Percentiles rank a stretch among this genome's conserved stretches.
phyloP scores from a whole-genome alignment of 1,140 invertebrate species.

The Hylyphantes graminicola region DNA sequence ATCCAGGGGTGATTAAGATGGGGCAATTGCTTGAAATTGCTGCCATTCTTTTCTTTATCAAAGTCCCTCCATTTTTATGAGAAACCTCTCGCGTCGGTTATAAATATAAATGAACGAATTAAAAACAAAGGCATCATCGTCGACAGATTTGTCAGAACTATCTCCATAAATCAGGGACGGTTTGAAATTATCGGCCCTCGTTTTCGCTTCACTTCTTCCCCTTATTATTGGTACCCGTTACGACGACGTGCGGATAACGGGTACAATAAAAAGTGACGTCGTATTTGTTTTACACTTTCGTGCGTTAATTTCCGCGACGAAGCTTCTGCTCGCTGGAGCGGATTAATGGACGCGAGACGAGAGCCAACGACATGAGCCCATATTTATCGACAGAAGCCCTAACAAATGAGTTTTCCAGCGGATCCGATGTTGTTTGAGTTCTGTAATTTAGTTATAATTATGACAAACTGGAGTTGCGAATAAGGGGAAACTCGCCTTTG shows the following conservation, averaged over 20 bases:
- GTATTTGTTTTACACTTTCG: conserved; percentile 32
- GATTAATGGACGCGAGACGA: conserved; percentile 14
- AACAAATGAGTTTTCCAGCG: conserved; percentile 20
- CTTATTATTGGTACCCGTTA: background rate
- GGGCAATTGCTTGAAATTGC: background rate
- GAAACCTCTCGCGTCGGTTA: background rate
- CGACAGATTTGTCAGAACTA: no score
- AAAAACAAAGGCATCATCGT: background rate
- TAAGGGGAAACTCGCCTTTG: background rate
- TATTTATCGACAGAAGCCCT: conserved; percentile 22
- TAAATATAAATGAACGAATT: conserved; percentile 23
- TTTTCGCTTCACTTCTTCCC: background rate
- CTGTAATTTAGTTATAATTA: conserved; percentile 45
- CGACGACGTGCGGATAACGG: background rate
- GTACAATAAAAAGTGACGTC: background rate
- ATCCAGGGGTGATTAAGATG: background rate
- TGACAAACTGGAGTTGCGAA: conserved; percentile 11
- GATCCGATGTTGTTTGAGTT: conserved; percentile 21
- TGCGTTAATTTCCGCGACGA: conserved; percentile 25
- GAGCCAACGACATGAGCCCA: conserved; percentile 17
- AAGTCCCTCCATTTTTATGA: background rate
- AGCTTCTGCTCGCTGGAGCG: background rate
- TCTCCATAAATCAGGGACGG: no score
- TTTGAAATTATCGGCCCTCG: conserved; percentile 11
- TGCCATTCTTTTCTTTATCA: background rate